phyloP scores from a whole-genome alignment of 2,113 vertebrate species.

The Callipepla californica region DNA sequence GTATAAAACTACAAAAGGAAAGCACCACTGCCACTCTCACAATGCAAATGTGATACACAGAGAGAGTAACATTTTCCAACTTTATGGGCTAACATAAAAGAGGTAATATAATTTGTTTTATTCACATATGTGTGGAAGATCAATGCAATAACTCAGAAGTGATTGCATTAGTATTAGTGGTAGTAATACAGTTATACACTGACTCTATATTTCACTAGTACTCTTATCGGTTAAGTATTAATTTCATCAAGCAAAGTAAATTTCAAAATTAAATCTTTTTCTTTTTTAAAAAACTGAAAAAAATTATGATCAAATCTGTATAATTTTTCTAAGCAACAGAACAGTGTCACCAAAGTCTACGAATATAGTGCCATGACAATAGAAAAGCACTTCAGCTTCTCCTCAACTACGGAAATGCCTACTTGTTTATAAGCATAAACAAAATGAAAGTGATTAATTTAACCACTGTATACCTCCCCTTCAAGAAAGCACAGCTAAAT shows the following conservation, averaged over 20 bases:
- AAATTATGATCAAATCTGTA: neutral
- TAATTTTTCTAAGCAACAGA: neutral
- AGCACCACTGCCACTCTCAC: neutral
- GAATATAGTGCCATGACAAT: neutral
- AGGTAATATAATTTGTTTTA: conserved; percentile 60
- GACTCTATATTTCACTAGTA: conserved; percentile 1
- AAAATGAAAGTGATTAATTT: neutral
- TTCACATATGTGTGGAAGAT: conserved; percentile 53
- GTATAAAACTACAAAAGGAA: neutral
- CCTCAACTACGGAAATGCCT: neutral
- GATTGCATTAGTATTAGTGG: conserved; percentile 20
- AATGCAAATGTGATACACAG: conserved; percentile 30
- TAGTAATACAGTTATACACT: neutral
- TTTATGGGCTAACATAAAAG: conserved; percentile 50
- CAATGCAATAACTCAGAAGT: conserved; percentile 43
- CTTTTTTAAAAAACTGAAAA: neutral
- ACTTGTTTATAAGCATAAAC: neutral
- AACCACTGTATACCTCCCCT: neutral
- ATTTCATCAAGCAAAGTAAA: neutral
- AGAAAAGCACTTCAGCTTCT: neutral
- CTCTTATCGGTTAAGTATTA: neutral
- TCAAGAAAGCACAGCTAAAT: neutral
- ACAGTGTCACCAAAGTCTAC: neutral
- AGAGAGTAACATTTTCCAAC: conserved; percentile 57
- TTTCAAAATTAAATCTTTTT: neutral